These are phyloP conservation scores for Mycetomoellerius zeteki DNA, from an alignment of 1,140 invertebrate species.

Conservation along the genomic window DNA sequence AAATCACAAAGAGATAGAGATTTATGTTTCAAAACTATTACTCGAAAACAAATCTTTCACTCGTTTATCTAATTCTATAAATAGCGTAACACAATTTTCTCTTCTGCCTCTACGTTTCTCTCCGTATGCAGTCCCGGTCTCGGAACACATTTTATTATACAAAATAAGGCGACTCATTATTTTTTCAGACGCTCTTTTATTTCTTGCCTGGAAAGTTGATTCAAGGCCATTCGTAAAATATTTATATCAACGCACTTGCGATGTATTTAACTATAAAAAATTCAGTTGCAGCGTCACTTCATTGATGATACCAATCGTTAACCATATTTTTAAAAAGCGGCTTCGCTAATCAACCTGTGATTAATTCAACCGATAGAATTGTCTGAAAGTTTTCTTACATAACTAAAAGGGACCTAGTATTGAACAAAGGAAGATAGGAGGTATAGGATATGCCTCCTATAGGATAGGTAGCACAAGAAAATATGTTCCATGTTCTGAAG, in stretches of 20 bases:
- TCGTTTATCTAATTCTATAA: not conserved
- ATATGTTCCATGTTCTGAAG: too few relatives aligned
- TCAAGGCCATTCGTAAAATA: not conserved
- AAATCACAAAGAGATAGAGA: not conserved
- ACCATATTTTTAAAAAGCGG: not conserved
- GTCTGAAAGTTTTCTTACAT: not conserved
- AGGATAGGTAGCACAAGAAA: too few relatives aligned
- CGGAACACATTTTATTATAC: not conserved
- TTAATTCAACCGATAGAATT: not conserved
- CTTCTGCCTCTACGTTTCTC: not conserved
- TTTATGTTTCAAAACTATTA: not conserved
- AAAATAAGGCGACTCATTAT: not conserved
- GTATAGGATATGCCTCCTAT: too few relatives aligned
- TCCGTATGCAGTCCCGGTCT: not conserved
- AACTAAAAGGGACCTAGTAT: not conserved
- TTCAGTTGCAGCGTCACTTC: not conserved
- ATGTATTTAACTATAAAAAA: not conserved
- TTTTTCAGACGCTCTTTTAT: not conserved
- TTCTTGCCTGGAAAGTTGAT: not conserved
- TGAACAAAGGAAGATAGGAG: too few relatives aligned
- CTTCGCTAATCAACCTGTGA: not conserved
- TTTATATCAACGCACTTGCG: not conserved
- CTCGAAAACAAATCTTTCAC: not conserved
- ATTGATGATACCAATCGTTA: not conserved
- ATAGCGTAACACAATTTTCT: not conserved